Evolutionary conservation across 2,888 invertebrate genomes (phyloP), one percentile per base, ranked within the genome.

Genomic region (Archips xylosteana): DNA sequence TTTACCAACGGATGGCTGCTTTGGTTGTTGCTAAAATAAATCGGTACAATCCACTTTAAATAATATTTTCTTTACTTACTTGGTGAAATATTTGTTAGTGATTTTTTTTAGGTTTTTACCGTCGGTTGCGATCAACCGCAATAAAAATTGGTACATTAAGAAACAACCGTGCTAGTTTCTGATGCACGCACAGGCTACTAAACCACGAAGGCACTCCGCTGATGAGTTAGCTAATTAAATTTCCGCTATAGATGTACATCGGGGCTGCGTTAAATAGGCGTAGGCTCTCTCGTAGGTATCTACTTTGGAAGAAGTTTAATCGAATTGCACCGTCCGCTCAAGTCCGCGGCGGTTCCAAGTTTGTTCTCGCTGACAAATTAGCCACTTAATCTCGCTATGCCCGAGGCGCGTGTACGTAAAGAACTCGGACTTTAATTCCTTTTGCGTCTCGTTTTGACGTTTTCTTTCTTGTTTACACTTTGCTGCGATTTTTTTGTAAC

Each of bases 291-390:
- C 86, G 83, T 86, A 82, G 84, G 86, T 89, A n/a, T n/a, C n/a
- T n/a, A 89, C 89, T 91, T 89, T 77, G 85, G 86, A 78, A 80
- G 84, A 90, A 93, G 91, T 94, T 94, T 92, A 94, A 94, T 94
- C 93, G 93, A 93, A 91, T 94, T 88, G 91, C 91, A 90, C 83
- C 88, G 89, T 83, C 90, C 89, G 86, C 82, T 81, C 83, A 81
- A 86, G 85, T 85, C 86, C 85, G 81, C 83, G 83, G 80, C 83
- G 83, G 80, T 78, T 78, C 83, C 78, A 85, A 90, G 85, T 93
- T 90, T 87, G 83, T 84, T 87, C 83, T 83, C 82, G 81, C 87
- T 92, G 91, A 92, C 91, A 93, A 94, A 92, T 93, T 93, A 92
- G 87, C 89, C 89, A 90, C 90, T 92, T 91, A 91, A 89, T 90